Base-by-base conservation (phyloP, 2,888 invertebrate species). In the Tetrapedia diversipes region DNA sequence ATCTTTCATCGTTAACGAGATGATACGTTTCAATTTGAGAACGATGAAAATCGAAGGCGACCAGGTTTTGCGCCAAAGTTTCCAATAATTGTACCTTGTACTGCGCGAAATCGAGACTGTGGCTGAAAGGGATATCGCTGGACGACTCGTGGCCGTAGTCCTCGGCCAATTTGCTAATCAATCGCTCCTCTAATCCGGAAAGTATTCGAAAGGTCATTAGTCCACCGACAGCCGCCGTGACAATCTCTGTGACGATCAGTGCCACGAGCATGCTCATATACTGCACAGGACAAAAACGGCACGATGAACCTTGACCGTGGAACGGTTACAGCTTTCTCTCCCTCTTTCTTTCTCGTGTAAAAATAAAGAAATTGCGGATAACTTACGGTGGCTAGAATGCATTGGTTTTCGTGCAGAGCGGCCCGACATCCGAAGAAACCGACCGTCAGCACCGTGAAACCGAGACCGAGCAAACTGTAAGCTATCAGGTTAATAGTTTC, bases 351-450 rank as follows among this genome's bases (percentile, higher is more conserved):
- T n/a, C n/a, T 8, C 4, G 27, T 10, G 22, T 16, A 11, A 39
- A 41, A 32, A 16, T 27, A 45, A 3, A 19, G 6, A n/a, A n/a
- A n/a, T n/a, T n/a, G n/a, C n/a, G n/a, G 27, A 59, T 75, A 34
- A 78, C 81, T 79, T 63, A 80, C 79, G 34, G 77, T 83, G 27
- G 85, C 88, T 47, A 92, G 85, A 67, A 91, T 86, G 68, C 91
- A 91, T 71, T 89, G 91, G 88, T 92, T 94, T 77, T 93, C 93
- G 72, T 92, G 92, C 54, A 94, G 90, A 32, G 94, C 93, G 1
- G 93, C 94, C 79, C 94, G 94, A 84, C 94, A 94, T 22, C 94
- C 94, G 80, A 93, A 92, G 89, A 94, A 93, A 39, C 94, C 93
- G n/a, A 93, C 93, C 39, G 93, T 88, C 77, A 94, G 91, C 47